A percentile compares a stretch with the other conserved stretches of the same genome.
Conservation (phyloP, 2,113 vertebrate species). For the Bufo bufo region DNA sequence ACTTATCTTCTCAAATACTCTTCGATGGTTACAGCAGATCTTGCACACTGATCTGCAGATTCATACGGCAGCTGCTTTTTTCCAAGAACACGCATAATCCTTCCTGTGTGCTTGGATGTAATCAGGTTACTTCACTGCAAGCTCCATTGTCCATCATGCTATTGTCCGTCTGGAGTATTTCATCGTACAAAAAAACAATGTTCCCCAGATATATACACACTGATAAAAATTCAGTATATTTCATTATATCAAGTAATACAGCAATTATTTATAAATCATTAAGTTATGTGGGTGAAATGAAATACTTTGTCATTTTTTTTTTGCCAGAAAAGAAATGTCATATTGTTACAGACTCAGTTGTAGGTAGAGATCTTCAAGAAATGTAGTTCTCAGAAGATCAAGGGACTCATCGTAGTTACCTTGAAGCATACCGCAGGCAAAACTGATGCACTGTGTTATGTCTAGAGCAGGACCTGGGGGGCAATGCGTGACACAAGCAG, state of each 20-base stretch:
- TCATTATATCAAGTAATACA: not conserved
- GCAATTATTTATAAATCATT: not conserved
- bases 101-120: constrained; percentile 25
- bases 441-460: not conserved
- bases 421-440: not conserved
- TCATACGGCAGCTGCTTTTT: constrained; percentile 20
- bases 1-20: constrained; percentile 14
- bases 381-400: not conserved
- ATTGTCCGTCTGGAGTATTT: constrained; percentile 28
- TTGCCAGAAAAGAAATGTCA: not conserved
- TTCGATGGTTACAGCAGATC: constrained; percentile 33
- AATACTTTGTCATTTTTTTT: not conserved
- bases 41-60: constrained; percentile 21
- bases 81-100: constrained; percentile 51
- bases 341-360: not conserved
- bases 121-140: constrained; percentile 25
- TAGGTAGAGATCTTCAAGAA: not conserved
- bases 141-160: constrained; percentile 5
- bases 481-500: not conserved
- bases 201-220: not conserved
- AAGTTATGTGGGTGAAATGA: not conserved
- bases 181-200: not conserved
- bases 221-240: not conserved
- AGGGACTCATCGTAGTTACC: not conserved
- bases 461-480: too few relatives aligned